Evolutionary conservation across 1,140 invertebrate species (phyloP).

Genomic region (Zeugodacus cucurbitae): DNA sequence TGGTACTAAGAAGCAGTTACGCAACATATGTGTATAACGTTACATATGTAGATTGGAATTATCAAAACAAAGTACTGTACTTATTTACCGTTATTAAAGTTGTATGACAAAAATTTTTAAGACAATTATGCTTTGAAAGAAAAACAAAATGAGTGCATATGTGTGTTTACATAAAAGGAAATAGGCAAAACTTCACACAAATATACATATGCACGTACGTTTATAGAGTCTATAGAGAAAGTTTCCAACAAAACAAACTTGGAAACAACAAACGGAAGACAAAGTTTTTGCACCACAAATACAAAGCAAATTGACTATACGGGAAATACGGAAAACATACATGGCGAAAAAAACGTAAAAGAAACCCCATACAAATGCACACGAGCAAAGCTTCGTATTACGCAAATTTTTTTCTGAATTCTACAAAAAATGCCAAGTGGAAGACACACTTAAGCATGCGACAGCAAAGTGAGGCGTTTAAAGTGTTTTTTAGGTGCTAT

Average conservation of each 20-base stretch:
- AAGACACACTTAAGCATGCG: neutral
- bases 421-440: neutral
- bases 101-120: neutral
- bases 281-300: neutral
- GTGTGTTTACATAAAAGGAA: neutral
- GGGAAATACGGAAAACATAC: neutral
- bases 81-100: neutral
- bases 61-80: neutral
- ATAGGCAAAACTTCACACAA: neutral
- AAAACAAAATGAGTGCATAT: neutral
- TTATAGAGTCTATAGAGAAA: neutral
- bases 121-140: neutral
- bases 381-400: too few relatives aligned
- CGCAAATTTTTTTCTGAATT: neutral
- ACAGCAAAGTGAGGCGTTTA: neutral
- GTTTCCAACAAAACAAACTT: neutral
- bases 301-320: neutral
- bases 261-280: neutral
- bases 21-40: too few relatives aligned
- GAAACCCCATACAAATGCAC: neutral
- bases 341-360: neutral
- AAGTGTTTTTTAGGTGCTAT: neutral
- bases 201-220: neutral
- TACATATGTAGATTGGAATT: too few relatives aligned
- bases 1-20: too few relatives aligned